Conservation (phyloP, 2,888 invertebrate species). For the Bruchidius siliquastri region DNA sequence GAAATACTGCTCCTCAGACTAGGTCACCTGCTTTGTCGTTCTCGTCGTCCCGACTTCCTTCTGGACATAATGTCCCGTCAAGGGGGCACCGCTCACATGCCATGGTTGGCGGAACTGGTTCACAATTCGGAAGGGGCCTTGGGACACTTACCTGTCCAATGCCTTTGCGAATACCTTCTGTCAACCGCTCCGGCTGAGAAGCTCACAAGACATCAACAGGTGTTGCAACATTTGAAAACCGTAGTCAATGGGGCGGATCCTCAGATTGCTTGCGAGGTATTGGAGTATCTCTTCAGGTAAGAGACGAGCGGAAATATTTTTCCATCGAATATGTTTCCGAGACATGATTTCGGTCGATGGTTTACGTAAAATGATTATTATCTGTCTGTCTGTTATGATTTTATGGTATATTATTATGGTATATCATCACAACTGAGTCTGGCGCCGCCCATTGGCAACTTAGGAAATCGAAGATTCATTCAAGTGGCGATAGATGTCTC, state of each 20-base stretch:
- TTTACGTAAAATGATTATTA: too few relatives aligned
- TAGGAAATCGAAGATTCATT: too few relatives aligned
- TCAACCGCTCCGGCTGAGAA: constrained; percentile 63
- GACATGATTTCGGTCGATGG: too few relatives aligned
- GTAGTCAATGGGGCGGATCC: constrained; percentile 52
- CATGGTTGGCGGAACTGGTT: constrained; percentile 92
- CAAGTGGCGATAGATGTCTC: too few relatives aligned
- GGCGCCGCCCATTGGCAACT: too few relatives aligned
- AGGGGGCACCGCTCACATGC: constrained; percentile 89
- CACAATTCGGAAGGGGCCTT: constrained; percentile 83
- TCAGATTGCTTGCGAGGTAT: constrained; percentile 68
- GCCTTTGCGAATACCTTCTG: constrained; percentile 91
- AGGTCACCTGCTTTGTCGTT: constrained; percentile 83
- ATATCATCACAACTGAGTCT: too few relatives aligned
- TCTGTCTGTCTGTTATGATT: too few relatives aligned
- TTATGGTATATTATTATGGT: too few relatives aligned
- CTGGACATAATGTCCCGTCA: constrained; percentile 83
- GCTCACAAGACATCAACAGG: constrained; percentile 70
- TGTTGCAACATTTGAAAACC: constrained; percentile 55
- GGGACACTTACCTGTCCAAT: constrained; percentile 92
- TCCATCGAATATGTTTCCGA: too few relatives aligned
- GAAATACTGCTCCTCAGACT: constrained; percentile 47
- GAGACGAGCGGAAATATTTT: too few relatives aligned
- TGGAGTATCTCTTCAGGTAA: constrained; percentile 75
- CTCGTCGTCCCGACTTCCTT: constrained; percentile 86